Base-by-base conservation (phyloP, 2,888 invertebrate species). In the Rugalucina vietnamica region DNA sequence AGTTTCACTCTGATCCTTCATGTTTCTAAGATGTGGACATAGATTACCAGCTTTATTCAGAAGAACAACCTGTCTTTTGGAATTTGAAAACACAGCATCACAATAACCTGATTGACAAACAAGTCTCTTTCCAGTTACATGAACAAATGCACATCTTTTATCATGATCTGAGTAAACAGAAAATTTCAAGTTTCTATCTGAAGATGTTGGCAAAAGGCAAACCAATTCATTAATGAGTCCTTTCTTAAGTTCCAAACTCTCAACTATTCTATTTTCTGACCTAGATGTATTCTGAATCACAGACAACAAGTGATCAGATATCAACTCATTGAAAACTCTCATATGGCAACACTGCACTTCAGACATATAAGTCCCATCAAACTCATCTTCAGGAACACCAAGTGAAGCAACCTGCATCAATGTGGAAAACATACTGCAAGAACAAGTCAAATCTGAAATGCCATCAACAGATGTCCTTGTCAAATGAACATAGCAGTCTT, bases 401-500 rank as follows among this genome's bases (percentile, higher is more conserved):
- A 18, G n/a, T 12, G 70, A 36, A 37, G 27, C 70, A 34, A 70
- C 34, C 37, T 70, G 37, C n/a, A 70, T 14, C 21, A 70, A 29
- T 27, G 37, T 70, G n/a, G 36, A 18, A 34, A 34, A 70, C 70
- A 37, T 70, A 36, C 65, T 21, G 27, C 65, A 65, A 8, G 14
- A 29, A 65, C 65, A 65, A 27, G 65, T 29, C 65, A 65, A 34
- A 14, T 70, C 70, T 34, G 70, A 34, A n/a, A 8, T 29, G 29
- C 37, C 34, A 70, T 70, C 70, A 36, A 27, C 12, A 70, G 21
- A 1, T 12, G 27, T 27, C 34, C 37, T 70, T 21, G 70, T 54
- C 54, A 70, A 70, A 70, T 70, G 70, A 70, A 70, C 70, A 70
- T 70, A 70, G 27, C 70, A 70, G 18, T 70, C 70, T 70, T 70